Conservation (phyloP, 2,113 vertebrate species). For the Rhabdomys dilectus region DNA sequence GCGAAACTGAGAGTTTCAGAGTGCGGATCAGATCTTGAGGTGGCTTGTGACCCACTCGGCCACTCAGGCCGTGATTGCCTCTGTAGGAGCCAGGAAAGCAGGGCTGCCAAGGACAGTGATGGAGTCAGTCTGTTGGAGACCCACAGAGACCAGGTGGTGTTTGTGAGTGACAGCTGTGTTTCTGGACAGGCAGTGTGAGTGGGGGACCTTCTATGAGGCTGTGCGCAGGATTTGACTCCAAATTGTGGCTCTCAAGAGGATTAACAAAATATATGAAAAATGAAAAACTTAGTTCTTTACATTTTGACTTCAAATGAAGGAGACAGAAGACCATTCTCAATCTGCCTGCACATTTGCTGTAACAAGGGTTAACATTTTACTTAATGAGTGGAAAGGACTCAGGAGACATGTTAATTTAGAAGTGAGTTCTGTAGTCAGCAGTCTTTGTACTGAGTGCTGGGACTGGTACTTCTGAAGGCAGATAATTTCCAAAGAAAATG, state of each 20-base stretch:
- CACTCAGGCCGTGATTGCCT: background rate
- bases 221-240: background rate
- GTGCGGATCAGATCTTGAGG: background rate
- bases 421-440: background rate
- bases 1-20: background rate
- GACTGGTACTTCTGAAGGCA: background rate
- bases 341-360: background rate
- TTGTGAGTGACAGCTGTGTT: background rate
- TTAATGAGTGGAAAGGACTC: background rate
- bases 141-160: background rate
- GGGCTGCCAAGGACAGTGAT: background rate
- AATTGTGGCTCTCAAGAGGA: background rate
- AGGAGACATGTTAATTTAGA: background rate
- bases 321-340: background rate
- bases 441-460: background rate
- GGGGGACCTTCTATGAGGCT: background rate
- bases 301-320: background rate
- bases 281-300: background rate
- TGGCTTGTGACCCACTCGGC: background rate
- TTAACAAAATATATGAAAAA: background rate
- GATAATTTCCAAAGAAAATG: background rate
- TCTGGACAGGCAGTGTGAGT: background rate
- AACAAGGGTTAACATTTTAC: background rate
- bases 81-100: background rate
- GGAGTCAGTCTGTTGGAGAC: background rate